A percentile compares a stretch with the other conserved stretches of the same genome.
Evolutionary conservation across 1,140 invertebrate genomes (phyloP).

Genomic region (Coenobita brevimanus): DNA sequence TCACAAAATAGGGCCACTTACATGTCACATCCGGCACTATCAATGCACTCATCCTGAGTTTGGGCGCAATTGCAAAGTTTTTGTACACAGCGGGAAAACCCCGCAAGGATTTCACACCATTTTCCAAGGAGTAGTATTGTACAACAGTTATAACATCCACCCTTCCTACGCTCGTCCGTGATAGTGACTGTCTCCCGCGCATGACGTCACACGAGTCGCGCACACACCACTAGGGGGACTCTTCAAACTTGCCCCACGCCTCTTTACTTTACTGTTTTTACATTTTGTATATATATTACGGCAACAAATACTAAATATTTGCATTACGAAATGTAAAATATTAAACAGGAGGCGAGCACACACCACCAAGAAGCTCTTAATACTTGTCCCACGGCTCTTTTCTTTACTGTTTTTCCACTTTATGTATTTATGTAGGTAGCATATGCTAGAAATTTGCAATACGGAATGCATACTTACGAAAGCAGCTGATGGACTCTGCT

Average conservation of each 20-base stretch:
- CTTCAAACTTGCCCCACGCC: conserved; percentile 24
- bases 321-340: too few relatives aligned
- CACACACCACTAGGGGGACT: conserved; percentile 31
- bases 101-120: conserved; percentile 56
- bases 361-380: too few relatives aligned
- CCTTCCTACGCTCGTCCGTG: background rate
- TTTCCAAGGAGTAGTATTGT: conserved; percentile 2
- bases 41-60: conserved; percentile 44
- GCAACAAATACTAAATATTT: too few relatives aligned
- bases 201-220: conserved; percentile 53
- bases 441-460: too few relatives aligned
- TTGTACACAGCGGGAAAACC: conserved; percentile 54
- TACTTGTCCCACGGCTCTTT: too few relatives aligned
- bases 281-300: too few relatives aligned
- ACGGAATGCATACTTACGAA: too few relatives aligned
- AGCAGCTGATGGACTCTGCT: too few relatives aligned
- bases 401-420: too few relatives aligned
- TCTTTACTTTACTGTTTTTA: background rate
- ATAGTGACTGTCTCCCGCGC: conserved; percentile 46
- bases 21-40: conserved; percentile 54
- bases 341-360: too few relatives aligned
- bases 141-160: background rate
- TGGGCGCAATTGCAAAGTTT: conserved; percentile 43
- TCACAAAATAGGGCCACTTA: conserved; percentile 60
- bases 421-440: too few relatives aligned